Evolutionary conservation across 1,140 invertebrate genomes (phyloP).

Genomic region (Eumeta japonica): DNA sequence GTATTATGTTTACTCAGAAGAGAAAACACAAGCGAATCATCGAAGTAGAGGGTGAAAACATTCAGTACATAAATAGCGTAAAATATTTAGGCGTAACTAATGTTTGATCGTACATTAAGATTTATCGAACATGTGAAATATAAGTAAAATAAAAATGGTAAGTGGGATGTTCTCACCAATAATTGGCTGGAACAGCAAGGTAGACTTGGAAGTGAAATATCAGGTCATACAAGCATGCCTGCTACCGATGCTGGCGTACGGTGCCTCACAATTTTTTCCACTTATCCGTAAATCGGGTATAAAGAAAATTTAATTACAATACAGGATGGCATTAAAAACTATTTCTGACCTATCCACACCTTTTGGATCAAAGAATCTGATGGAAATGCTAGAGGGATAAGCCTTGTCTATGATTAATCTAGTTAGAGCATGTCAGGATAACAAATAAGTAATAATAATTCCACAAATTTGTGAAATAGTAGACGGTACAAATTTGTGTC

Average conservation of each 20-base stretch:
- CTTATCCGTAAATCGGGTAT: conserved; percentile 4
- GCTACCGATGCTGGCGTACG: conserved; percentile 6
- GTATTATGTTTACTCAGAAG: conserved; percentile 6
- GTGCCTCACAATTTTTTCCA: no score
- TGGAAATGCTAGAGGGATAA: conserved; percentile 4
- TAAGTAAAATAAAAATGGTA: neutral
- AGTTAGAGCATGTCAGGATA: no score
- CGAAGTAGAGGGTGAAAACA: neutral
- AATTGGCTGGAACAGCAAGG: conserved; percentile 6
- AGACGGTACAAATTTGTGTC: no score
- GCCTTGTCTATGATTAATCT: conserved; percentile 3
- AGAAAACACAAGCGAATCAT: conserved; percentile 4
- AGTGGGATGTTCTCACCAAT: no score
- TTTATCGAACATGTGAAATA: conserved; percentile 3
- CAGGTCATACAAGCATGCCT: conserved; percentile 6
- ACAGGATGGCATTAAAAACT: conserved; percentile 5
- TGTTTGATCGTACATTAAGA: conserved; percentile 5
- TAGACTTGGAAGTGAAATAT: conserved; percentile 3
- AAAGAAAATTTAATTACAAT: no score
- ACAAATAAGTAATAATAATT: no score
- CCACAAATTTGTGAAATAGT: no score
- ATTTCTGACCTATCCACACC: conserved; percentile 2
- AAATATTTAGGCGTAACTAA: conserved; percentile 7
- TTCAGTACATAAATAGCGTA: conserved; percentile 4
- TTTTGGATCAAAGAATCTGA: neutral